phyloP scores from a whole-genome alignment of 2,797 vertebrate genomes.

The Galaxias olidus region DNA sequence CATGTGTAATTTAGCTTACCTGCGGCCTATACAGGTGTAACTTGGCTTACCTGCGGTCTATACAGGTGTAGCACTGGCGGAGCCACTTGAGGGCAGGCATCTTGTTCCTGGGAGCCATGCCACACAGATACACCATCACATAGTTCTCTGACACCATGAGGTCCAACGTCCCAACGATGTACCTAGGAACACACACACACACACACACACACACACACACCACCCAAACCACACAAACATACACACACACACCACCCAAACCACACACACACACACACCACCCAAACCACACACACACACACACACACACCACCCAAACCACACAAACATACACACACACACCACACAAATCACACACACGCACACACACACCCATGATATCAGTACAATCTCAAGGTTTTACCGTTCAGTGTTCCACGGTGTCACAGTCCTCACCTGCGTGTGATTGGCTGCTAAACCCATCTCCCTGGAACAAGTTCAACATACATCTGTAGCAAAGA shows the following conservation, averaged over 20 bases:
- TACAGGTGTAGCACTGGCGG: conserved; percentile 79
- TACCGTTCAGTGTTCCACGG: too few relatives aligned
- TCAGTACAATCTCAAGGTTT: too few relatives aligned
- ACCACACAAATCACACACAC: too few relatives aligned
- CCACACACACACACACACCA: background rate
- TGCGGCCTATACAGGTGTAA: too few relatives aligned
- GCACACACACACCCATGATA: background rate
- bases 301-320: background rate
- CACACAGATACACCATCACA: conserved; percentile 80
- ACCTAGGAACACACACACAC: conserved; percentile 62
- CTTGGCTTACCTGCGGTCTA: conserved; percentile 65
- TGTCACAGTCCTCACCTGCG: too few relatives aligned
- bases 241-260: background rate
- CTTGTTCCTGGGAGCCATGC: conserved; percentile 75
- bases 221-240: background rate
- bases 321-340: background rate
- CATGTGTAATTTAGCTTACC: too few relatives aligned
- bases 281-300: background rate
- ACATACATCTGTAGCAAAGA: too few relatives aligned
- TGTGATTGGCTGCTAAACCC: too few relatives aligned
- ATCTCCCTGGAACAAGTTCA: too few relatives aligned
- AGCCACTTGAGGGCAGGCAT: conserved; percentile 82
- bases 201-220: background rate
- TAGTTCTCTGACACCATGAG: conserved; percentile 84
- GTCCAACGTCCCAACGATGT: conserved; percentile 83